Evolutionary conservation across 1,140 invertebrate genomes (phyloP), one percentile per base, ranked within the genome.

Genomic region (Drosophila guanche): DNA sequence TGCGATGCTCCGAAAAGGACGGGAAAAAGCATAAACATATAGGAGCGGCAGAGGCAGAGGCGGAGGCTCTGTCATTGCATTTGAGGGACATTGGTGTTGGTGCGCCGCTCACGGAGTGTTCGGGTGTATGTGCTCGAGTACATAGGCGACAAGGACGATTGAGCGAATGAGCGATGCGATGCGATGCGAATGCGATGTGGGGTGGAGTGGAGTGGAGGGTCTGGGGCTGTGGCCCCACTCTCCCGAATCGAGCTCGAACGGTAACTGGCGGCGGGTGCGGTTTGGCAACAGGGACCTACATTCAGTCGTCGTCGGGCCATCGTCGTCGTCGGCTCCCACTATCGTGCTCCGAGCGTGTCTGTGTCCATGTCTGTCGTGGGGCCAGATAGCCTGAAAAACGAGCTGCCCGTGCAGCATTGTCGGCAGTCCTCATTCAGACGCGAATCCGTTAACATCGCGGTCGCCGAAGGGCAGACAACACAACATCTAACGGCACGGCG

Each of bases 261-360:
- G 77, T 58, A 14, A 45, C 53, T 48, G 59, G 33, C 57, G 54
- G 67, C 73, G 77, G 83, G 81, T 70, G 81, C 81, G 81, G 81
- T 73, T 80, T 74, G 81, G 81, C 74, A 86, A 86, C 69, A 86
- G 57, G 81, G 83, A 86, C 83, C 83, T 86, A 86, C 83, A 86
- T 86, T 86, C 47, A 52, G 56, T 85, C 81, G 81, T 84, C 14
- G 43, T 52, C 41, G 22, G 33, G 33, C 20, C 53, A 65, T 74
- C 55, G 56, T 63, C 56, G 46, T 58, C 42, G 54, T 55, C 76
- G 69, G 58, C 41, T 51, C 40, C 55, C 56, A 70, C 72, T 75
- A 69, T 60, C 66, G 46, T 60, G 42, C 43, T 40, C 48, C 27
- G 50, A 52, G 23, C 50, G 29, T 29, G 57, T 61, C 57, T 37